Evolutionary conservation across 2,113 vertebrate species (phyloP).

Genomic region (Hucho hucho): DNA sequence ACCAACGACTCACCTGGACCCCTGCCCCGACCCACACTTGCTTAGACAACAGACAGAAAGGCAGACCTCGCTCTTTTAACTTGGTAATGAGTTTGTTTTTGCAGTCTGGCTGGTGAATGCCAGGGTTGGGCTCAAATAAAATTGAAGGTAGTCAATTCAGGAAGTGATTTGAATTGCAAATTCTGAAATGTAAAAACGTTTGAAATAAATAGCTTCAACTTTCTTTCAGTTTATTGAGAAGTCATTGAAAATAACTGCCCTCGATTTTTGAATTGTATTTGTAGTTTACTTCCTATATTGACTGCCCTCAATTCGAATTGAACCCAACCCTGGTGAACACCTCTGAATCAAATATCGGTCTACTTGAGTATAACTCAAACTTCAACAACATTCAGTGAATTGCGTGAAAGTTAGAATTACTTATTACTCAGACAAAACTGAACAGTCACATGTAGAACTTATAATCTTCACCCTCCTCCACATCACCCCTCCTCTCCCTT

Average conservation of each 20-base stretch:
- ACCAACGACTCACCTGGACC: too few relatives aligned
- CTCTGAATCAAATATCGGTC: conserved; percentile 16
- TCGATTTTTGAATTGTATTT: too few relatives aligned
- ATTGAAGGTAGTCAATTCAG: too few relatives aligned
- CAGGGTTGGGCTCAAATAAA: too few relatives aligned
- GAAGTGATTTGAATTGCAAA: too few relatives aligned
- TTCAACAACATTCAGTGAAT: not conserved
- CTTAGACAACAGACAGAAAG: not conserved
- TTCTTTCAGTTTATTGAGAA: too few relatives aligned
- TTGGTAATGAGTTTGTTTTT: not conserved
- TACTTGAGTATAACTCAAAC: not conserved
- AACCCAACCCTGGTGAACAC: not conserved
- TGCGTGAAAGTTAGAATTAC: not conserved
- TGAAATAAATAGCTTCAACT: too few relatives aligned
- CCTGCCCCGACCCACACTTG: not conserved
- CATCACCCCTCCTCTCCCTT: not conserved
- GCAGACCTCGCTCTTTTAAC: not conserved
- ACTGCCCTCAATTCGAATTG: not conserved
- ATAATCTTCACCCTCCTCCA: not conserved
- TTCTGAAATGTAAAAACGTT: too few relatives aligned
- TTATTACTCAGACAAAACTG: conserved; percentile 14
- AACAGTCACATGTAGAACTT: conserved; percentile 1
- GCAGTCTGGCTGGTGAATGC: not conserved
- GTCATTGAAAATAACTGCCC: too few relatives aligned
- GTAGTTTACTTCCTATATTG: too few relatives aligned